These are phyloP conservation scores for Lepus oiostolus DNA, from an alignment of 2,797 vertebrate species.

Conservation along the genomic window DNA sequence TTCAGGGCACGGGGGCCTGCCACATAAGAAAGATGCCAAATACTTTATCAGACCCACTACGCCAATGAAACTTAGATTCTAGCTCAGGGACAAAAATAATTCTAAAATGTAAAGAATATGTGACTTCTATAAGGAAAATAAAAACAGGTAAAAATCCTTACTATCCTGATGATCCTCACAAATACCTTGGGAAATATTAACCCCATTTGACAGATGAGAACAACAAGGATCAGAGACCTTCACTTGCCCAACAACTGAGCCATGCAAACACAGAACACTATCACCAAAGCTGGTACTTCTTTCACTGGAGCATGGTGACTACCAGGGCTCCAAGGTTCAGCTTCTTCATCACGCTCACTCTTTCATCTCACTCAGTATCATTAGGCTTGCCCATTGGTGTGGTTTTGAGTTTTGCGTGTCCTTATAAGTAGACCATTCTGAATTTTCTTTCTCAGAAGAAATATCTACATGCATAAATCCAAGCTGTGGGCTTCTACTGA, in stretches of 20 bases:
- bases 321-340: not conserved
- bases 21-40: constrained; percentile 10
- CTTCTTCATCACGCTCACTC: not conserved
- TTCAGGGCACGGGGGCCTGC: not conserved
- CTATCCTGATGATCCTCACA: constrained; percentile 15
- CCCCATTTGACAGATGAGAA: not conserved
- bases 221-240: not conserved
- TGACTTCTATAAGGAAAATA: constrained; percentile 18
- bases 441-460: constrained; percentile 62
- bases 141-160: constrained; percentile 3
- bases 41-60: not conserved
- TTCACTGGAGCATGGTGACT: not conserved
- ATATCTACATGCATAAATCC: constrained; percentile 57
- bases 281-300: not conserved
- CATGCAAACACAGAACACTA: not conserved
- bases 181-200: not conserved
- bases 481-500: not conserved
- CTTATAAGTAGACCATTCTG: constrained; percentile 35
- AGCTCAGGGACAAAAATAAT: not conserved
- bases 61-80: not conserved
- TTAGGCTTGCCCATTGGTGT: not conserved
- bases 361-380: constrained; percentile 38
- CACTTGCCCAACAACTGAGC: not conserved
- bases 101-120: not conserved
- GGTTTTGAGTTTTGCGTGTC: not conserved